Base-by-base conservation (phyloP, 2,888 invertebrate species). In the Hyposoter didymator region DNA sequence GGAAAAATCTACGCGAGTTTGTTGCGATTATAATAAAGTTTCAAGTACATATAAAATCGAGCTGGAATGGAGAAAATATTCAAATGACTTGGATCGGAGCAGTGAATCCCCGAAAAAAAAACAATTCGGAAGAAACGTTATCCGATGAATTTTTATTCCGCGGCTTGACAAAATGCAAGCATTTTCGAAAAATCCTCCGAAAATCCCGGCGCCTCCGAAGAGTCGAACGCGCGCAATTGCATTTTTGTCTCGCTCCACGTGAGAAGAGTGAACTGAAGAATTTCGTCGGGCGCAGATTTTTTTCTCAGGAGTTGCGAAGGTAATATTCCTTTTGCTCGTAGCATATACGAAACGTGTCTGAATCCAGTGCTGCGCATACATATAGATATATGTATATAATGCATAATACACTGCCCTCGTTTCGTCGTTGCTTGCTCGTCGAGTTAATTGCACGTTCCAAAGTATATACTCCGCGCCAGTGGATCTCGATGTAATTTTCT, bases 381-480 rank as follows among this genome's bases (percentile, higher is more conserved):
- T 47, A 59, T 59, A 43, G 70, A 59, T 59, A 49, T 43, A 35
- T 14, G 32, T 28, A 35, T 35, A 39, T 39, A 39, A 55, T 74
- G 49, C 52, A 74, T 79, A 79, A 55, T 70, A 85, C 74, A 85
- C 76, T 85, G 85, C 80, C 85, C 85, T 85, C 80, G 70, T 85
- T 85, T 83, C 78, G 73, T 67, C 35, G 78, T 59, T 52, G 85
- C 69, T 10, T 7, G 69, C 69, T 74, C 76, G 76, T 74, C 80
- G 83, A 86, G 80, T 83, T 86, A 83, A 86, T 86, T 86, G 70
- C 83, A 83, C 69, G 39, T 74, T 85, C 59, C 73, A 76, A 85
- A 80, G 78, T 80, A 83, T 83, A 74, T 72, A 70, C 35, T 62
- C 67, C 39, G 47, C 72, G 35, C 82, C 67, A 70, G 79, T 67